phyloP scores from a whole-genome alignment of 2,888 invertebrate species.

The Euzetes globulus region DNA sequence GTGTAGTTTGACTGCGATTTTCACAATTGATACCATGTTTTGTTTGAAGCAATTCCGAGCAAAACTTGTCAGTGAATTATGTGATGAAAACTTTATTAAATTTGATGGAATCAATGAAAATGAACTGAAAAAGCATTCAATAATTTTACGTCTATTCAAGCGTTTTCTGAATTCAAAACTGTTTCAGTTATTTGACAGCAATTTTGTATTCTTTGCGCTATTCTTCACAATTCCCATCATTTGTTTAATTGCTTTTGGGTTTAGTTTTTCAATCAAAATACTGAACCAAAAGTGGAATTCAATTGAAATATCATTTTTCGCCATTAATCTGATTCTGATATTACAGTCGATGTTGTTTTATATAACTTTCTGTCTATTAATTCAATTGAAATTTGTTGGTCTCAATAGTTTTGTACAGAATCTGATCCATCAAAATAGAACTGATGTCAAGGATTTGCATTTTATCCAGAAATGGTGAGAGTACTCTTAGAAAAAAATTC shows the following conservation, averaged over 20 bases:
- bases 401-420: neutral
- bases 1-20: too few species aligned
- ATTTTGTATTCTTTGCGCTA: neutral
- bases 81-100: too few species aligned
- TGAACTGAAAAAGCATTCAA: neutral
- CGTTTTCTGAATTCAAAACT: neutral
- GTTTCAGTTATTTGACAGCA: neutral
- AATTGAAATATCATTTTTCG: neutral
- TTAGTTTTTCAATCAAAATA: neutral
- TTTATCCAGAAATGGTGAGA: neutral
- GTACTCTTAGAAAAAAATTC: neutral
- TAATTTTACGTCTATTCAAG: neutral
- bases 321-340: neutral
- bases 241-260: neutral
- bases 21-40: too few species aligned
- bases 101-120: neutral
- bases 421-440: neutral
- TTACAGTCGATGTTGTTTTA: neutral
- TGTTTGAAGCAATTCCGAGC: neutral
- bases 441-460: neutral
- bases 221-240: neutral
- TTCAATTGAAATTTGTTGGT: neutral
- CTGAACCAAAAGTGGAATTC: neutral
- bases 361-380: neutral
- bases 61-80: neutral